Base-by-base conservation (phyloP, 2,797 vertebrate genomes). In the Gymnoscopelus microlampas region DNA sequence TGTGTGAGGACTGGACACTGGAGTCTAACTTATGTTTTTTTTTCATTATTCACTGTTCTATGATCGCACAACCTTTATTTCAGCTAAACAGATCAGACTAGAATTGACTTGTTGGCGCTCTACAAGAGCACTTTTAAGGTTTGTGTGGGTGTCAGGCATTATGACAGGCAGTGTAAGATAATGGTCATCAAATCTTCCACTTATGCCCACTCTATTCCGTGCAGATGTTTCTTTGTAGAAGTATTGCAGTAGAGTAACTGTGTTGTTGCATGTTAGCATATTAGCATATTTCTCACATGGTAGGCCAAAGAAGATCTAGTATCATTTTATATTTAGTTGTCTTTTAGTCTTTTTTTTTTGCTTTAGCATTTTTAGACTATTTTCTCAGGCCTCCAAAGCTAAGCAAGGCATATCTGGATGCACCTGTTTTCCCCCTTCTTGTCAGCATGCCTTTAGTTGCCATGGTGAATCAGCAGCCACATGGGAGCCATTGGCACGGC, bases 401-500 rank as follows among this genome's bases (percentile, higher is more conserved):
- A 55, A 64, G 65, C 1, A 24, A 82, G 63, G 66, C 14, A 66
- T 69, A 78, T 83, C 53, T 75, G 51, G 68, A 58, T 49, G 71
- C 79, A 78, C 71, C 81, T 86, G 82, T 88, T 81, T 82, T 75
- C 49, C 58, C 68, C 55, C 67, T 72, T 78, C 63, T 68, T 71
- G 74, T 77, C 75, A 29, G 72, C 69, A 53, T 74, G 68, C 63
- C 66, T 71, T 63, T 60, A 29, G 90, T 91, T 89, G 81, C 87
- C 67, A 83, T 87, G 76, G 86, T 60, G 85, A 89, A 62, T 66
- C 67, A 24, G 60, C 74, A 76, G 82, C 67, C 83, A 80, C 81
- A 73, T 68, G 73, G 73, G 85, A 65, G 39, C 50, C 3, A 49
- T 90, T n/a, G 60, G 82, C 79, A 84, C 86, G 84, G 84, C 15